phyloP scores from a whole-genome alignment of 2,888 invertebrate species.

The Melanostoma scalare region DNA sequence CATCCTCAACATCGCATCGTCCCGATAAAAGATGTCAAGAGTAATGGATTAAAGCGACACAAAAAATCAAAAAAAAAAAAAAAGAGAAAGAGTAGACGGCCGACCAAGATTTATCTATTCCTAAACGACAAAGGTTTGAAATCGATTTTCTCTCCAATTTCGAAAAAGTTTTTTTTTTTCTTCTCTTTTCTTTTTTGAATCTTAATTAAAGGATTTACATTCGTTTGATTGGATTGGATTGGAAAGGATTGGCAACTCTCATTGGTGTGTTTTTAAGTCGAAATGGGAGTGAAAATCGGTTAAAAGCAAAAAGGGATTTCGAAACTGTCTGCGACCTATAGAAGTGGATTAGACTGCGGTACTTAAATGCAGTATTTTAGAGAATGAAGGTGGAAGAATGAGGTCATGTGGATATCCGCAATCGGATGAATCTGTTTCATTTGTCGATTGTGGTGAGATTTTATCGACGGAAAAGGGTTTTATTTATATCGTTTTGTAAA shows the following conservation, averaged over 20 bases:
- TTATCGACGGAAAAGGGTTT: conserved; percentile 21
- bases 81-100: conserved; percentile 27
- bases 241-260: conserved; percentile 40
- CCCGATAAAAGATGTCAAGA: conserved; percentile 59
- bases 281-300: conserved; percentile 16
- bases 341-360: conserved; percentile 35
- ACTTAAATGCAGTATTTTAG: conserved; percentile 27
- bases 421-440: conserved; percentile 39
- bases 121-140: conserved; percentile 43
- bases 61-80: conserved; percentile 2
- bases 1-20: conserved; percentile 21
- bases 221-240: conserved; percentile 67
- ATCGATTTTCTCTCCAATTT: conserved; percentile 46
- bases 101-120: conserved; percentile 56
- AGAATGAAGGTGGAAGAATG: conserved; percentile 24
- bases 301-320: conserved; percentile 15
- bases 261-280: conserved; percentile 7
- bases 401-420: conserved; percentile 39
- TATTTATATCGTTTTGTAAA: background rate
- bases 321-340: conserved; percentile 32
- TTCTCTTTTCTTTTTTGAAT: conserved; percentile 45
- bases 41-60: conserved; percentile 65
- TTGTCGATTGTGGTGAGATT: conserved; percentile 27
- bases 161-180: background rate
- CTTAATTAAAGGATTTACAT: conserved; percentile 68